A percentile compares a stretch with the other conserved stretches of the same genome.
phyloP scores from a whole-genome alignment of 2,797 vertebrate species.

The Sebastes oblongus region DNA sequence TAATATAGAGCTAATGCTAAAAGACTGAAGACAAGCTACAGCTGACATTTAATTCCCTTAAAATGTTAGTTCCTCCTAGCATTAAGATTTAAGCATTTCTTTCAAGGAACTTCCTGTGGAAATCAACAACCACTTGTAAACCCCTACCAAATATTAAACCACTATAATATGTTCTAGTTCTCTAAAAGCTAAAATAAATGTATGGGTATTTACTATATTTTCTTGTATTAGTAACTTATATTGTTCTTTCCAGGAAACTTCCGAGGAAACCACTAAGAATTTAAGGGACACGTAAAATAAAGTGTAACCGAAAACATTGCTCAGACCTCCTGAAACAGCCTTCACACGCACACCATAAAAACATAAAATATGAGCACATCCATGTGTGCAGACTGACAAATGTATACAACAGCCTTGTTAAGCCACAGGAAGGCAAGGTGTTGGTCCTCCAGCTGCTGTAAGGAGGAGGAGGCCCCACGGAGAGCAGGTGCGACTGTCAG shows the following conservation, averaged over 20 bases:
- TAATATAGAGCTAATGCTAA: not conserved
- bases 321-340: slow-evolving; percentile 1
- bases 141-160: not conserved
- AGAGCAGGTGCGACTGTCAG: slow-evolving; percentile 74
- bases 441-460: slow-evolving; percentile 62
- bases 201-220: not conserved
- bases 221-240: not conserved
- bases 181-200: not conserved
- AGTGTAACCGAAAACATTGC: not conserved
- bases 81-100: not conserved
- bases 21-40: not conserved
- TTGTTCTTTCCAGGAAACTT: not conserved
- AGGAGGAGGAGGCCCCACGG: slow-evolving; percentile 18
- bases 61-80: not conserved
- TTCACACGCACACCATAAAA: slow-evolving; percentile 22
- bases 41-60: not conserved
- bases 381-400: slow-evolving; percentile 48
- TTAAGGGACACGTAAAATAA: not conserved
- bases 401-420: slow-evolving; percentile 63
- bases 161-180: not conserved
- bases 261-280: not conserved
- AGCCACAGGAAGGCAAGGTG: slow-evolving; percentile 62
- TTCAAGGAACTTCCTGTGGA: not conserved
- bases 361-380: slow-evolving; percentile 40
- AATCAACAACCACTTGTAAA: not conserved